Base-by-base conservation (phyloP, 92 coral and sea anemone species). In the Metridium senile region DNA sequence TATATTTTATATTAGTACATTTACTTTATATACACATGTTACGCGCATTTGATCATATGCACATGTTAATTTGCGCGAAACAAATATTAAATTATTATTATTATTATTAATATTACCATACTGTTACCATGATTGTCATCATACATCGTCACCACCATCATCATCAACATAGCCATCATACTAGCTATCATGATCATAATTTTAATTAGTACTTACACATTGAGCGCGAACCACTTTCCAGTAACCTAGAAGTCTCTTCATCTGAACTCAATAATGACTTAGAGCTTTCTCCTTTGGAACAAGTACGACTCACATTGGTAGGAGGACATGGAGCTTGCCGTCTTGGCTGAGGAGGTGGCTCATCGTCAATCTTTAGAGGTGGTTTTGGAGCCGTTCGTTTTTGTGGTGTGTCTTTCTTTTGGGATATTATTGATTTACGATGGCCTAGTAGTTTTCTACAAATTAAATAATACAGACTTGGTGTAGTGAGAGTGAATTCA, bases 381-480 rank as follows among this genome's bases (percentile, higher is more conserved):
- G 66, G 66, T 23, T 61, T 61, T 61, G 66, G 66, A 61, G 66
- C 66, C 8, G 30, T 2, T 26, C 66, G 66, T 26, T 26, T 61
- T 11, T 23, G 33, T 22, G 66, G 22, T 2, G 19, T 54, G 20
- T 9, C 4, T 8, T 18, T 27, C 66, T 61, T 61, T 61, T 61
- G 61, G 22, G 86, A 82, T 26, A 66, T 26, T 58, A 67, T 73
- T 35, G 51, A 27, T 58, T 73, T 82, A 35, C 87, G 62, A 35
- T 75, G 87, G 26, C 69, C 87, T 49, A 82, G 71, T 30, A 82
- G 81, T 82, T 82, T 82, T 52, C 87, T 82, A 53, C 33, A 39
- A 39, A 4, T 6, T 4, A 4, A 39, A 4, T 39, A 13, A 39
- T 4, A 39, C 13, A 39, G 6, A 39, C 49, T 4, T 4, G 49